Evolutionary conservation across 2,888 invertebrate genomes (phyloP).

Genomic region (Hirtodrosophila duncani): DNA sequence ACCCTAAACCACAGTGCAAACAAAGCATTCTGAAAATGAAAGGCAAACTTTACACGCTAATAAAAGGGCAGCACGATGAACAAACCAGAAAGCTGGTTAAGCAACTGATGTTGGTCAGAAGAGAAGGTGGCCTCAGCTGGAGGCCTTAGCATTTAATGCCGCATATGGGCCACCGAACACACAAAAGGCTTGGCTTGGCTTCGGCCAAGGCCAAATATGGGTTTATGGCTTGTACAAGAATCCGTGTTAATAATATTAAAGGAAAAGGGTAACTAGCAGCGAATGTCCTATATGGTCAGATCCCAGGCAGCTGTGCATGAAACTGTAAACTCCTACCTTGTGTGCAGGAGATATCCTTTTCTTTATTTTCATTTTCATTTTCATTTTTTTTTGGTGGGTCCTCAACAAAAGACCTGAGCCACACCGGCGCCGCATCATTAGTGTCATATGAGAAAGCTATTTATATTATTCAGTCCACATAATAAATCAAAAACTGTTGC

Average conservation of each 20-base stretch:
- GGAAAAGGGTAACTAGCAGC: conserved; percentile 58
- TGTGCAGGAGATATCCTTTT: conserved; percentile 15
- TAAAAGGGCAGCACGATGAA: conserved; percentile 42
- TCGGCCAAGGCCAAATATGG: conserved; percentile 58
- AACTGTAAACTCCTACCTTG: conserved; percentile 10
- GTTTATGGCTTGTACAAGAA: conserved; percentile 72
- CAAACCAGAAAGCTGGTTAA: background rate
- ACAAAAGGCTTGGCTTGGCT: conserved; percentile 67
- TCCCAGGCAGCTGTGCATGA: conserved; percentile 45
- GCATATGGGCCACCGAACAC: conserved; percentile 28
- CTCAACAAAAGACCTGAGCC: no score
- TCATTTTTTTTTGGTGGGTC: conserved; percentile 4
- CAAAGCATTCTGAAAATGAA: conserved; percentile 55
- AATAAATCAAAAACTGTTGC: conserved; percentile 65
- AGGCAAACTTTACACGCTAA: conserved; percentile 66
- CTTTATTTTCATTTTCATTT: background rate
- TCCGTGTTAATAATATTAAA: conserved; percentile 70
- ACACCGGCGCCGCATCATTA: conserved; percentile 52
- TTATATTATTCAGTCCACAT: conserved; percentile 60
- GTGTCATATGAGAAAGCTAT: conserved; percentile 56
- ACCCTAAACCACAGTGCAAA: no score
- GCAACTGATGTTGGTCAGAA: no score
- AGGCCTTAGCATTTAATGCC: conserved; percentile 51
- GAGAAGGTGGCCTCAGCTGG: conserved; percentile 48
- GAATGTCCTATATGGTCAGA: conserved; percentile 30